Conservation (phyloP, 2,797 vertebrate genomes). For the Alca torda region DNA sequence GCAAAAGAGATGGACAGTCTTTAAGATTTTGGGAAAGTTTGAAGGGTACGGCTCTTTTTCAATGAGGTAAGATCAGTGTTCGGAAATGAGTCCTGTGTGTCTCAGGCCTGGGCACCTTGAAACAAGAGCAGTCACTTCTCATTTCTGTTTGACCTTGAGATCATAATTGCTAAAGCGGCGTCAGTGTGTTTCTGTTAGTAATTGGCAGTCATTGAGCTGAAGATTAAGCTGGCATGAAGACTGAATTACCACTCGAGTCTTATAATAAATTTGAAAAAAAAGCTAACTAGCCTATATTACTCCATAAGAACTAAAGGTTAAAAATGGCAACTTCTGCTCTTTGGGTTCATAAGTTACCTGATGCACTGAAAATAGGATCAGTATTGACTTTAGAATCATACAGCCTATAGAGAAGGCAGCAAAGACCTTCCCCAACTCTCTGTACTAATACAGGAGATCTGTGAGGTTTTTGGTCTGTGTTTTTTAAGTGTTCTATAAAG, state of each 20-base stretch:
- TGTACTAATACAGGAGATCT: background rate
- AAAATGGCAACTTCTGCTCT: background rate
- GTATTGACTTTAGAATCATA: background rate
- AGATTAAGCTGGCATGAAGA: conserved; percentile 25
- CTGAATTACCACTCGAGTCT: background rate
- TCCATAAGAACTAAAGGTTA: background rate
- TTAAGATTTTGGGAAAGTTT: background rate
- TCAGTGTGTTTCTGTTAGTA: background rate
- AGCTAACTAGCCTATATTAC: background rate
- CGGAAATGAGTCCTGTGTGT: background rate
- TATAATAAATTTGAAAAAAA: background rate
- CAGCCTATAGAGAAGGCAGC: background rate
- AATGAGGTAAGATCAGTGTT: background rate
- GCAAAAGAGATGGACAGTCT: rapidly evolving
- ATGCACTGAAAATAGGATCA: background rate
- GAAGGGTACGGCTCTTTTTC: background rate
- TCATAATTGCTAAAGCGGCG: background rate
- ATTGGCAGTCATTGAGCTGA: background rate
- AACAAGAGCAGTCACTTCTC: background rate
- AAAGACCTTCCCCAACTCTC: background rate
- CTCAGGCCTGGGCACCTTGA: background rate
- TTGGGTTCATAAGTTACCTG: background rate
- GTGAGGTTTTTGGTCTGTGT: rapidly evolving
- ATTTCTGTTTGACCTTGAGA: background rate
- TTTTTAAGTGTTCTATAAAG: background rate